phyloP scores from a whole-genome alignment of 2,888 invertebrate species.

The Artemia sp. region DNA sequence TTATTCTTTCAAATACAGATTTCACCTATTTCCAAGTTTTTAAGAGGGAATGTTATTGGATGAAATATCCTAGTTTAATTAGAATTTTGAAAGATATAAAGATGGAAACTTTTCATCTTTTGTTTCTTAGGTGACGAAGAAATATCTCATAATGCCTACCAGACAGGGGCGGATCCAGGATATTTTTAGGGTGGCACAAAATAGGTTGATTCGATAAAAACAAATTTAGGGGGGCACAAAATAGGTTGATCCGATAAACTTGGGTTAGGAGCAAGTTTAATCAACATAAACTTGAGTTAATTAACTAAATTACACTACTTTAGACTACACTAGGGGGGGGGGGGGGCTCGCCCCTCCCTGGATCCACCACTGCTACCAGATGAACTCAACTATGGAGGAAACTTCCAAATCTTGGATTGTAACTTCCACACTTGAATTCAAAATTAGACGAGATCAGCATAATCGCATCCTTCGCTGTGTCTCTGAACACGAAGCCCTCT shows the following conservation, averaged over 20 bases:
- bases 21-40: too few relatives aligned
- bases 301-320: too few relatives aligned
- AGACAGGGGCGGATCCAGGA: too few relatives aligned
- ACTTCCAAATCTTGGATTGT: constrained; percentile 70
- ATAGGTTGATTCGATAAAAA: too few relatives aligned
- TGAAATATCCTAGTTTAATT: neutral
- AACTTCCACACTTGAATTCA: constrained; percentile 58
- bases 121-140: constrained; percentile 29
- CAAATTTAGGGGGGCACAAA: too few relatives aligned
- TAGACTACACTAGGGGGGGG: too few relatives aligned
- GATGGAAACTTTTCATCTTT: constrained; percentile 7
- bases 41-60: too few relatives aligned
- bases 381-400: constrained; percentile 66
- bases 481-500: constrained; percentile 65
- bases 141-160: constrained; percentile 37
- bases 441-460: constrained; percentile 58
- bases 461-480: constrained; percentile 60
- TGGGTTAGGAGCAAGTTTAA: too few relatives aligned
- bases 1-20: neutral
- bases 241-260: too few relatives aligned
- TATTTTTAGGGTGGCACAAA: too few relatives aligned
- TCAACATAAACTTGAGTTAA: too few relatives aligned
- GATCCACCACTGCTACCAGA: constrained; percentile 36
- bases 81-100: neutral
- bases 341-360: too few relatives aligned